phyloP scores from a whole-genome alignment of 2,113 vertebrate species.

The Pogona vitticeps region DNA sequence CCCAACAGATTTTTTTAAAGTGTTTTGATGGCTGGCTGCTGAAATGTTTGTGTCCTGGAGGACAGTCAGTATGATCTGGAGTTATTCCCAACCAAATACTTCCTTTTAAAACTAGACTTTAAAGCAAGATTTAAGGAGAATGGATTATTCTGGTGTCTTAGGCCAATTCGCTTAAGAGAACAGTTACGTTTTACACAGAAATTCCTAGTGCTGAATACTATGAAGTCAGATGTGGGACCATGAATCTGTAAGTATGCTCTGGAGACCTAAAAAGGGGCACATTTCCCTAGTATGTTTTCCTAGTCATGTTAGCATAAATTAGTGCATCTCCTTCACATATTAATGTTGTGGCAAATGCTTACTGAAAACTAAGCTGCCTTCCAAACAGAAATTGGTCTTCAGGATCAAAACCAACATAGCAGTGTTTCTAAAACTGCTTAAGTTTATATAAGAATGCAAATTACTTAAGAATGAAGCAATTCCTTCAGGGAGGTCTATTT shows the following conservation, averaged over 20 bases:
- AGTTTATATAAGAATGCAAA: too few relatives aligned
- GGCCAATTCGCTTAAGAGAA: not conserved
- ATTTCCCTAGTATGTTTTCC: not conserved
- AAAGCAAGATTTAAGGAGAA: constrained; percentile 34
- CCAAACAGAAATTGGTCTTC: not conserved
- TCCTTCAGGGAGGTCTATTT: constrained; percentile 51
- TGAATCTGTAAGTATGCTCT: not conserved
- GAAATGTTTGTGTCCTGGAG: constrained; percentile 48
- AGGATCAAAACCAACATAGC: constrained; percentile 55
- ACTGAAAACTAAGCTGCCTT: not conserved
- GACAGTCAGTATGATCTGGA: constrained; percentile 40
- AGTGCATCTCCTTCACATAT: not conserved
- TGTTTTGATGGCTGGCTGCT: constrained; percentile 53
- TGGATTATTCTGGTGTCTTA: constrained; percentile 1
- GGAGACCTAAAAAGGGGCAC: not conserved
- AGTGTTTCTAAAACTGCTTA: constrained; percentile 36
- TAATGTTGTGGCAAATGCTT: not conserved
- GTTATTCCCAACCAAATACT: constrained; percentile 44
- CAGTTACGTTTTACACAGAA: not conserved
- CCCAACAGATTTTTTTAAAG: constrained; percentile 27
- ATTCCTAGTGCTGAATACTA: not conserved
- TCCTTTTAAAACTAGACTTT: constrained; percentile 37
- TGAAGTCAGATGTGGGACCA: not conserved
- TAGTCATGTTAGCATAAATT: not conserved
- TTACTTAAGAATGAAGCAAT: constrained; percentile 37